Conservation (phyloP, 1,140 invertebrate species). For the Arion vulgaris region DNA sequence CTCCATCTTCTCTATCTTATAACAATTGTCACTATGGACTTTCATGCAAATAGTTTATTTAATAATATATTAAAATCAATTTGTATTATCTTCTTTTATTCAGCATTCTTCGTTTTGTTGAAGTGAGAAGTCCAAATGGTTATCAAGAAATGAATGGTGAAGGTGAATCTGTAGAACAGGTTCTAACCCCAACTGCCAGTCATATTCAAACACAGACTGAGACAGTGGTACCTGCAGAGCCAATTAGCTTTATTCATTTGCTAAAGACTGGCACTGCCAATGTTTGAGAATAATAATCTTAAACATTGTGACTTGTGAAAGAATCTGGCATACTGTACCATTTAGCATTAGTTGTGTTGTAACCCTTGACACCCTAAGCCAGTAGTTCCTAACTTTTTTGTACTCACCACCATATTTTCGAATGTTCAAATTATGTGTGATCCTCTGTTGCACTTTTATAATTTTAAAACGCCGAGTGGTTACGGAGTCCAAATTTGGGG, state of each 20-base stretch:
- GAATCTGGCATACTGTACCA: not conserved
- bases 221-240: conserved; percentile 11
- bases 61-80: too few species aligned
- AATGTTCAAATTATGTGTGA: too few species aligned
- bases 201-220: not conserved
- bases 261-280: not conserved
- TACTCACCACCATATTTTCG: too few species aligned
- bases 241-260: conserved; percentile 36
- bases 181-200: not conserved
- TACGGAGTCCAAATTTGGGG: too few species aligned
- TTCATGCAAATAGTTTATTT: too few species aligned
- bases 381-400: too few species aligned
- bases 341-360: not conserved
- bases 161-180: not conserved
- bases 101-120: conserved; percentile 30
- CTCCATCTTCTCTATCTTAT: too few species aligned
- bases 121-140: conserved; percentile 28
- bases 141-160: conserved; percentile 32
- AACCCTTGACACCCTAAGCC: too few species aligned
- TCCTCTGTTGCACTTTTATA: too few species aligned
- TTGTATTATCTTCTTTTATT: not conserved
- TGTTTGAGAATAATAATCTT: not conserved
- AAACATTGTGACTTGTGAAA: not conserved
- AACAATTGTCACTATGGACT: too few species aligned
- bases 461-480: too few species aligned